These are phyloP conservation scores for Xenopus laevis DNA, from an alignment of 2,113 vertebrate genomes.

Conservation along the genomic window DNA sequence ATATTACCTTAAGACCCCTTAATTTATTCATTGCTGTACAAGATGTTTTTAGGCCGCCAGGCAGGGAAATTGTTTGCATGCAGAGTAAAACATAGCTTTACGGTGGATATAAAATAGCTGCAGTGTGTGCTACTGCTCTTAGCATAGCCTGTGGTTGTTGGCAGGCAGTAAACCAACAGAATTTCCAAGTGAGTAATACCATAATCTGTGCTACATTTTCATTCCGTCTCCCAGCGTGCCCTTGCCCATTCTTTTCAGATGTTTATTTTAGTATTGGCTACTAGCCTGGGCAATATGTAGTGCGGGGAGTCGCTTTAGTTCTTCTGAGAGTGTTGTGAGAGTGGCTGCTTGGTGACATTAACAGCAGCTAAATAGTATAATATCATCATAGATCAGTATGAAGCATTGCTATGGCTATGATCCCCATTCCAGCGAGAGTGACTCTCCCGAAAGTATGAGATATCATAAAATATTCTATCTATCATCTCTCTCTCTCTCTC, in stretches of 20 bases:
- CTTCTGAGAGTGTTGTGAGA: constrained; percentile 23
- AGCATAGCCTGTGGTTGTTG: background rate
- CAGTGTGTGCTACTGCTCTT: background rate
- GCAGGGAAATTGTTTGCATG: constrained; percentile 18
- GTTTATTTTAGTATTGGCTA: constrained; percentile 8
- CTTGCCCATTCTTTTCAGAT: background rate
- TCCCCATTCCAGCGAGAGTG: no score
- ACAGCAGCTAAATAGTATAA: background rate
- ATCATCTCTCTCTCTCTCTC: no score
- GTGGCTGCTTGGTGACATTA: constrained; percentile 4
- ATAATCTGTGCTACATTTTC: constrained; percentile 3
- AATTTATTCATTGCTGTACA: no score
- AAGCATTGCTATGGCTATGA: no score
- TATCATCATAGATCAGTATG: no score
- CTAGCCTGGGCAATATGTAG: background rate
- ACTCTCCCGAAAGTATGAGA: no score
- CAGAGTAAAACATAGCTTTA: background rate
- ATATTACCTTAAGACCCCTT: no score
- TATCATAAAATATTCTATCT: no score
- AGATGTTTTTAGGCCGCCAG: no score
- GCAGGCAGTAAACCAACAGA: constrained; percentile 8
- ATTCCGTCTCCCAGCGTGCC: background rate
- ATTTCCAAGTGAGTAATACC: background rate
- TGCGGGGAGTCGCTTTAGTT: constrained; percentile 4
- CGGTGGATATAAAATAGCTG: background rate